Evolutionary conservation across 1,140 invertebrate genomes (phyloP), one percentile per base, ranked within the genome.

Genomic region (Pissodes strobi): DNA sequence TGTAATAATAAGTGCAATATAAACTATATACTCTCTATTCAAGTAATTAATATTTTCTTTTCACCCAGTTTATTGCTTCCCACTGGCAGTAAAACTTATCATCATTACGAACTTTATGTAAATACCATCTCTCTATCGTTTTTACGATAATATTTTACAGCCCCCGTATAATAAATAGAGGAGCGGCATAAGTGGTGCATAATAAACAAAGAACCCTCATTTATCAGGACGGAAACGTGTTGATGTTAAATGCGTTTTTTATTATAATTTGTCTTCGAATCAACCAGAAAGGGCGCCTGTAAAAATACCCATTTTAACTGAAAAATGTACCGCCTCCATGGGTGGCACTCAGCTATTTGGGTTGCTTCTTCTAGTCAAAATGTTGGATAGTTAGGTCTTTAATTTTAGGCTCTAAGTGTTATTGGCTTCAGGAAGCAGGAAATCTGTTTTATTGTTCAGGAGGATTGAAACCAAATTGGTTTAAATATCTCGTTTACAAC

Each of bases 181-280:
- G 25, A 27, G 25, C 25, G 25, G 25, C 9, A 5, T 5, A 27
- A 27, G 25, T 27, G 25, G 25, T 27, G 4, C 12, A 39, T 39
- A 17, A 2, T 39, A n/a, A 39, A 34, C 15, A 17, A 34, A 34
- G 49, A 10, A 19, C 49, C 23, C 27, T 34, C 22, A 34, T 52
- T 52, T 30, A 52, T 52, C 49, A 30, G 18, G 12, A 13, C 22
- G 22, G 10, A 17, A 52, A 52, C 10, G 49, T 52, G 49, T 52
- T 52, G 49, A 52, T 52, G 49, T 52, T 52, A 30, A 52, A 52
- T 52, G 49, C 49, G 23, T 52, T 52, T 34, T 34, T 52, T 52
- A 52, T 52, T 27, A 15, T 34, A 52, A 52, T 52, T 15, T 27
- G 49, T 30, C 23, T 9, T 12, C 12, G 45, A 46, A 22, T 4